phyloP scores from a whole-genome alignment of 2,797 vertebrate species.

The Eutrigla gurnardus region DNA sequence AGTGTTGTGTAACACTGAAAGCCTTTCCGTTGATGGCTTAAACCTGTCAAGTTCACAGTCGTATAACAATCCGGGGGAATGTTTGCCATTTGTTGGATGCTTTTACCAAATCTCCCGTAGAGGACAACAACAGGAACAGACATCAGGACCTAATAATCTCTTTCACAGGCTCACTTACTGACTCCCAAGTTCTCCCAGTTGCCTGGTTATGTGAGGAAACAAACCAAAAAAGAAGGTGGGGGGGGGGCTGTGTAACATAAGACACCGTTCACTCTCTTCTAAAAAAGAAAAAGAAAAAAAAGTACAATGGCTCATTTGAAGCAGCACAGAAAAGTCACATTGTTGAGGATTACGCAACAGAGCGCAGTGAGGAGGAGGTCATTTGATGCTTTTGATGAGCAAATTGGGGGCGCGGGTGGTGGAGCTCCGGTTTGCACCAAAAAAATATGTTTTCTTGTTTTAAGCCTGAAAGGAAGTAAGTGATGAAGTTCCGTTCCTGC shows the following conservation, averaged over 20 bases:
- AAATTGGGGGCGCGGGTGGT: slow-evolving; percentile 26
- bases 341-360: slow-evolving; percentile 54
- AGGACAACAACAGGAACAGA: background rate
- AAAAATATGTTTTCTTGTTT: background rate
- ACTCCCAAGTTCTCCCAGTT: background rate
- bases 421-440: slow-evolving; percentile 8
- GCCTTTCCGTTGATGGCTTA: slow-evolving; percentile 40
- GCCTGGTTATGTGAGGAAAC: slow-evolving; percentile 54
- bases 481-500: slow-evolving; percentile 38
- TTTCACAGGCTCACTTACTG: slow-evolving; percentile 4
- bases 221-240: slow-evolving; percentile 23
- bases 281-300: background rate
- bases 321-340: slow-evolving; percentile 47
- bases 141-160: slow-evolving; percentile 25
- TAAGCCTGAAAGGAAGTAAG: slow-evolving; percentile 31
- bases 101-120: slow-evolving; percentile 3
- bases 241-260: slow-evolving; percentile 46
- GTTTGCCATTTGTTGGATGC: slow-evolving; percentile 25
- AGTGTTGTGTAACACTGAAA: slow-evolving; percentile 46
- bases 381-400: slow-evolving; percentile 51
- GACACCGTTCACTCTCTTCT: slow-evolving; percentile 26
- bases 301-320: slow-evolving; percentile 55
- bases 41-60: background rate
- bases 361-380: slow-evolving; percentile 26
- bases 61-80: slow-evolving; percentile 37